phyloP scores from a whole-genome alignment of 2,113 vertebrate species.

The Toxostoma redivivum region DNA sequence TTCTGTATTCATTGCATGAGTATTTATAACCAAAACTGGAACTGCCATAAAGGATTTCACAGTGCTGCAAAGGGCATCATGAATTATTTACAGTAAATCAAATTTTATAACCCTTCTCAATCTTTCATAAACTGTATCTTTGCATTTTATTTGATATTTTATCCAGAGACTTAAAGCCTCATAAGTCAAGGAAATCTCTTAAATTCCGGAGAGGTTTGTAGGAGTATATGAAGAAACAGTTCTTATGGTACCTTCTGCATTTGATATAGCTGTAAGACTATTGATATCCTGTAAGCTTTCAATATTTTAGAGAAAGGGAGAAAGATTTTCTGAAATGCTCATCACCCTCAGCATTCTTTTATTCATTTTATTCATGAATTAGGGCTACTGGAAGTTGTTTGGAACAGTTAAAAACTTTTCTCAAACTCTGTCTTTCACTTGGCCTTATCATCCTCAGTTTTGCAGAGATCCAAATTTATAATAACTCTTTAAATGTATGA shows the following conservation, averaged over 20 bases:
- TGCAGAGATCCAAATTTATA: neutral
- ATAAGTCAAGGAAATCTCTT: constrained; percentile 37
- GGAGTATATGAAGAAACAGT: constrained; percentile 7
- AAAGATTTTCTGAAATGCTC: neutral
- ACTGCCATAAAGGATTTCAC: neutral
- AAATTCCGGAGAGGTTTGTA: constrained; percentile 47
- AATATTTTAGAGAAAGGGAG: neutral
- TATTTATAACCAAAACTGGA: constrained; percentile 30
- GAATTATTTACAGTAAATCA: constrained; percentile 63
- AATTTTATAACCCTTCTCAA: constrained; percentile 53
- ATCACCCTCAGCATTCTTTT: neutral
- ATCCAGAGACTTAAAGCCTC: constrained; percentile 32
- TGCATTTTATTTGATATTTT: constrained; percentile 53
- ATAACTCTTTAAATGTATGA: neutral
- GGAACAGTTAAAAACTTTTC: neutral
- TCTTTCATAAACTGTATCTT: constrained; percentile 51
- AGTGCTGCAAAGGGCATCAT: constrained; percentile 8
- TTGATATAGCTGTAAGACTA: neutral
- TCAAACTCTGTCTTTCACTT: neutral
- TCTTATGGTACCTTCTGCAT: neutral
- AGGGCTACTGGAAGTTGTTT: neutral
- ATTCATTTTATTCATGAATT: neutral
- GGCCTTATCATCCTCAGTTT: neutral
- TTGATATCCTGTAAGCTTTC: neutral
- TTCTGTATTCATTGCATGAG: neutral